Evolutionary conservation across 2,797 vertebrate genomes (phyloP), one percentile per base, ranked within the genome.

Genomic region (Catostomus latipinnis): DNA sequence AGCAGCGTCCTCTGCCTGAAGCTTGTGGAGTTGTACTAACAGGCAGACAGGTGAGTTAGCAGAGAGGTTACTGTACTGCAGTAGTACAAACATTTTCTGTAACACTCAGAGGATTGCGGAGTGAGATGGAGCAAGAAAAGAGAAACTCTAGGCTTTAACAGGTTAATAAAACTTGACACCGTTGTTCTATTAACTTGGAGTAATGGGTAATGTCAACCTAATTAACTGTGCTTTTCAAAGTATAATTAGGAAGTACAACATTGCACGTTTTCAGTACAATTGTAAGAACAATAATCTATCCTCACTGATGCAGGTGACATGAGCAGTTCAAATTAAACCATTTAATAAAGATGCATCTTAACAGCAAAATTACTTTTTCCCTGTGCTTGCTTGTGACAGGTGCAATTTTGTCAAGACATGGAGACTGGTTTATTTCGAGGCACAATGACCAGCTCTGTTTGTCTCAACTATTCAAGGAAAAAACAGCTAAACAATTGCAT

Each of bases 21-120:
- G 83, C 84, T 85, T 75, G 67, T 61, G 82, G 82, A 88, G 84
- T 86, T 75, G 86, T 89, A 88, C 87, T 90, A 87, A 89, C 85
- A 89, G 82, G 84, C 81, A 74, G 74, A 81, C 82, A 83, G 83
- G 67, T 76, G 68, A 73, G 62, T 74, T 80, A 80, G 86, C 76
- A 80, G 67, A 76, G 68, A 50, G 70, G 22, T 18, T 54, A 49
- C 63, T 56, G 34, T 43, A 45, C 10, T 74, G 78, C 11, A 75
- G 10, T 45, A 18, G 65, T 66, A 54, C 6, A 1, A 48, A 63
- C 62, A 65, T 7, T 65, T 65, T 65, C 6, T 65, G 12, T 65
- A 65, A 18, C 52, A 18, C 34, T 8, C 11, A 65, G 49, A 43
- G 63, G 13, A 54, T 13, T 54, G 53, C 2, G 45, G 13, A 52